Evolutionary conservation across 2,888 invertebrate genomes (phyloP), one percentile per base, ranked within the genome.

Genomic region (Homarus gammarus): DNA sequence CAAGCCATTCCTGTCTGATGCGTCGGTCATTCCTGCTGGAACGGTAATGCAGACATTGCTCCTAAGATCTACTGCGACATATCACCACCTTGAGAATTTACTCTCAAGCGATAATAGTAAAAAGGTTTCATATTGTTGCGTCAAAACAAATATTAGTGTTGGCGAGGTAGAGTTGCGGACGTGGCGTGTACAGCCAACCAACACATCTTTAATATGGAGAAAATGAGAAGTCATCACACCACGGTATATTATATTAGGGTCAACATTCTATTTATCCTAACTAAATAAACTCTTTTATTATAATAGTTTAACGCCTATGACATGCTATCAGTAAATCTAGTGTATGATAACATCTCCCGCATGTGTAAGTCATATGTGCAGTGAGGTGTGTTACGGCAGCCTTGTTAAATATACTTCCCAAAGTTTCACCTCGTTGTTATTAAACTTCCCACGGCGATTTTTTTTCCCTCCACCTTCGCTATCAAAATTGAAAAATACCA

Each of bases 181-280:
- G 51, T 49, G 27, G 72, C 72, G 33, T 22, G 83, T 51, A 38
- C 18, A 38, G 64, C 38, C 77, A 44, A 56, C 77, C n/a, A 83
- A 31, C 31, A 33, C 84, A 77, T 77, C 84, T 84, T 84, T 84
- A 84, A 84, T 84, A 84, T 77, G 38, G 61, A 84, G 77, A 84
- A 84, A 84, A 84, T 77, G 75, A 84, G 77, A 61, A 84, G 84
- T 84, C 84, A 77, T 77, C 83, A 72, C 83, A 83, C 83, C 40
- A 68, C 83, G 51, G 22, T 83, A 51, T 83, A 83, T 83, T 83
- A 83, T 68, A 83, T 49, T 36, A 83, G 36, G 83, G 83, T 83
- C 83, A 83, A 83, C 83, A 83, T 40, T 70, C 83, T 33, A 64
- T 22, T 64, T n/a, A 8, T 64, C 64, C 8, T 64, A 22, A 15